Evolutionary conservation across 2,888 invertebrate species (phyloP), one percentile per base, ranked within the genome.

Genomic region (Branchellion lobata): DNA sequence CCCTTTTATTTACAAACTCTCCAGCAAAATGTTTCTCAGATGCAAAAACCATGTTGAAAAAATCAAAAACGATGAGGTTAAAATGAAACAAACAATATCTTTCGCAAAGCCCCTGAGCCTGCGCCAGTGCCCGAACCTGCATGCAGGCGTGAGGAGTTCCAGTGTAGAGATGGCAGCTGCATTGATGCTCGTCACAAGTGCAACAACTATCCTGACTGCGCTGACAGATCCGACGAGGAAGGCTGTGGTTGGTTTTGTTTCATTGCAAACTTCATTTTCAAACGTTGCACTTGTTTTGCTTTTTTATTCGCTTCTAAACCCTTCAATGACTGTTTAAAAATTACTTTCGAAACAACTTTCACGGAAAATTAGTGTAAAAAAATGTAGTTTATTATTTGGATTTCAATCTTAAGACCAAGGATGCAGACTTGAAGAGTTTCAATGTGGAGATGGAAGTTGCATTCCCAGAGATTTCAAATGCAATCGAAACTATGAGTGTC

Each of bases 391-490:
- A n/a, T n/a, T n/a, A n/a, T n/a, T n/a, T n/a, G n/a, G n/a, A n/a
- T n/a, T n/a, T n/a, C n/a, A n/a, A n/a, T n/a, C n/a, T n/a, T 14
- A 57, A 57, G 24, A 27, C 3, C 21, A 21, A 69, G 69, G 11
- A 31, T 69, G 69, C 69, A 34, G 34, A 27, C 31, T 14, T 14
- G 47, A 31, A 5, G 53, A 85, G 82, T 86, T 85, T 81, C 82
- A 79, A 51, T 87, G 87, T 83, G 81, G 88, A 80, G 91, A 91
- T 85, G 90, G 91, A n/a, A 87, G 88, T 81, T 95, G 94, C 90
- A 92, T 95, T 87, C 92, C 92, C 83, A 90, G 90, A 87, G 89
- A 90, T 84, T 91, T 92, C 86, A 92, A 92, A 87, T 94, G 95
- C 90, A 94, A 95, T 91, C 93, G 93, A 90, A 81, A 82, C 0